Base-by-base conservation (phyloP, 2,888 invertebrate genomes). In the Scaptodrosophila latifasciaeformis region DNA sequence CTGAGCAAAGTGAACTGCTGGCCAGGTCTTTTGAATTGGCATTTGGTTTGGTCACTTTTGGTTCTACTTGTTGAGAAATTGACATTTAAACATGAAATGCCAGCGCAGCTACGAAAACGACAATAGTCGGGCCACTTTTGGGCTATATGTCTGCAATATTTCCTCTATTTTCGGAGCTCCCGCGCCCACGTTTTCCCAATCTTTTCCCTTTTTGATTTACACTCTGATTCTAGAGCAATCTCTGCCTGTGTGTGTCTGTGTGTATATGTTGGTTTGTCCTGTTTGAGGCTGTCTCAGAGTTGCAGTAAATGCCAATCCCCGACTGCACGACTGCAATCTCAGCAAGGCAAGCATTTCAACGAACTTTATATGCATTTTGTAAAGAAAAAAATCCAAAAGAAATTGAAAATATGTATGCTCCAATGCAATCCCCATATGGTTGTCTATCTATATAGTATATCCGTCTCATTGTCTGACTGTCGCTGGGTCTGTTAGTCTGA, bases 71-170 rank as follows among this genome's bases (percentile, higher is more conserved):
- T 71, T 71, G 71, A 71, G 64, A 76, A 77, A 76, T 76, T 76
- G 75, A 77, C 75, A 76, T 75, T 76, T 76, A 76, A 77, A 77
- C 75, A 76, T 66, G 74, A 66, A 74, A 77, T 77, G 67, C 71
- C 64, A 66, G 57, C 53, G 63, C 68, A 67, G 59, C 57, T 70
- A 63, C 54, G 46, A 51, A 58, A 65, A 65, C 68, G 67, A 71
- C 65, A 72, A 69, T 55, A 55, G 54, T 59, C 15, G 49, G 61
- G 67, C 70, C 65, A 75, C 72, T 75, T 72, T 75, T 62, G 48
- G 71, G 60, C 55, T 54, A 52, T 37, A 44, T 43, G 27, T n/a
- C 7, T 24, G 29, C 13, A 17, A 12, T 55, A 52, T 54, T 50
- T 56, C 48, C 19, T 2, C 34, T 27, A 45, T 13, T 24, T 27